Base-by-base conservation (phyloP, 2,888 invertebrate genomes). In the Metopia argyrocephala region DNA sequence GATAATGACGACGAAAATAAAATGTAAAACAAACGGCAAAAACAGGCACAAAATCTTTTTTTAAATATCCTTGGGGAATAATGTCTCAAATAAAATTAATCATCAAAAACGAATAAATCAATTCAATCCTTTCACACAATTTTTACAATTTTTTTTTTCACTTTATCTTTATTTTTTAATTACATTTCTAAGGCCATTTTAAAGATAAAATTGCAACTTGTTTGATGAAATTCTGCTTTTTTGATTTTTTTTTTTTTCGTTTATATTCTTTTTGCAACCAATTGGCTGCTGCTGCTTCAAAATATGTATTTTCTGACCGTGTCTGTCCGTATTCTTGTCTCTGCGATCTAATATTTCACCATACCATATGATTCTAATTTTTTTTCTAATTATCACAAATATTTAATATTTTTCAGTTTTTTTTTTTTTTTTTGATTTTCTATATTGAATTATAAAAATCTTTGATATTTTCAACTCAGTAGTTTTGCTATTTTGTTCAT, bases 141-240 rank as follows among this genome's bases (percentile, higher is more conserved):
- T 38, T 38, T 12, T 31, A 31, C 15, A 12, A 0, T 38, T 12
- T 38, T 38, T 31, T 31, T 38, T 38, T 38, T 15, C 12, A 12
- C 12, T 38, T 3, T 38, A 12, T 38, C 15, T 38, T 15, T 38
- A 38, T 38, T 12, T 12, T 38, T 38, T 15, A 38, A 15, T 38
- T 3, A 74, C 50, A 64, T 28, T 78, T 78, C 27, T 69, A 74
- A 78, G 78, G 78, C 78, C 78, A 71, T 69, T 61, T 78, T 62
- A 57, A 59, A 38, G 21, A 18, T 45, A 75, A 66, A 74, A 54
- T 18, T 74, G 59, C 46, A 66, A 64, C 54, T 61, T 70, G 62
- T 79, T 70, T 79, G 46, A 48, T 75, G 20, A 38, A 69, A 59
- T 76, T 73, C 68, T 56, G 31, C 25, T n/a, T 59, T 66, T 31